phyloP scores from a whole-genome alignment of 2,797 vertebrate species.

The Lophius americanus region DNA sequence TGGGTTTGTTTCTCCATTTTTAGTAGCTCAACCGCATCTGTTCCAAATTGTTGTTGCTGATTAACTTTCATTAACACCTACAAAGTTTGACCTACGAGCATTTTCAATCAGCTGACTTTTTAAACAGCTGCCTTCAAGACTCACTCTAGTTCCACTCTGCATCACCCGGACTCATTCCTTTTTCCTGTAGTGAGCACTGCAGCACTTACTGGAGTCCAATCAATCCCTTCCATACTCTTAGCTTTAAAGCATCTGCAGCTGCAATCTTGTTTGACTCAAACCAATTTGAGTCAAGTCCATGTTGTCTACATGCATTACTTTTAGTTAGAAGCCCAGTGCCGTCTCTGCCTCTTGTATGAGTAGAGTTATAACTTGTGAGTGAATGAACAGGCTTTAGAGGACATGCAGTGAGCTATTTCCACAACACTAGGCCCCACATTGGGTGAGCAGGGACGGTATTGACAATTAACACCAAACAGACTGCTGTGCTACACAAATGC shows the following conservation, averaged over 20 bases:
- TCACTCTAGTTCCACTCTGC: slow-evolving; percentile 12
- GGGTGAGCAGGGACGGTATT: slow-evolving; percentile 60
- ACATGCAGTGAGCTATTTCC: slow-evolving; percentile 54
- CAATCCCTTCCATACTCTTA: slow-evolving; percentile 2
- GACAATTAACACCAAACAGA: slow-evolving; percentile 69
- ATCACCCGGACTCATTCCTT: neutral
- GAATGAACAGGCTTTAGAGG: slow-evolving; percentile 33
- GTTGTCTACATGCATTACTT: neutral
- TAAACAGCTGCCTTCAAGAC: slow-evolving; percentile 18
- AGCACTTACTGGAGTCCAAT: slow-evolving; percentile 23
- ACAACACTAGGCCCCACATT: slow-evolving; percentile 61
- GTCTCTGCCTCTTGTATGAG: slow-evolving; percentile 8
- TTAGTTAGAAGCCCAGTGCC: slow-evolving; percentile 10
- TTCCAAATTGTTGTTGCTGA: slow-evolving; percentile 2
- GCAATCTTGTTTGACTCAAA: slow-evolving; percentile 13
- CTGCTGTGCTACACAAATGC: slow-evolving; percentile 68
- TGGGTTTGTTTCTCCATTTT: slow-evolving; percentile 10
- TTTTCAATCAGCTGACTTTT: slow-evolving; percentile 14
- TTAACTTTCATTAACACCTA: slow-evolving; percentile 17
- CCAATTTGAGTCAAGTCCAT: slow-evolving; percentile 4
- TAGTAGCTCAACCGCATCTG: neutral
- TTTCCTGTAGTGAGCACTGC: slow-evolving; percentile 12
- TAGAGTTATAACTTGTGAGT: slow-evolving; percentile 13
- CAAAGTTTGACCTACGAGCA: neutral
- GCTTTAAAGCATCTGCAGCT: slow-evolving; percentile 8